phyloP scores from a whole-genome alignment of 2,113 vertebrate species.

The Cebus imitator region DNA sequence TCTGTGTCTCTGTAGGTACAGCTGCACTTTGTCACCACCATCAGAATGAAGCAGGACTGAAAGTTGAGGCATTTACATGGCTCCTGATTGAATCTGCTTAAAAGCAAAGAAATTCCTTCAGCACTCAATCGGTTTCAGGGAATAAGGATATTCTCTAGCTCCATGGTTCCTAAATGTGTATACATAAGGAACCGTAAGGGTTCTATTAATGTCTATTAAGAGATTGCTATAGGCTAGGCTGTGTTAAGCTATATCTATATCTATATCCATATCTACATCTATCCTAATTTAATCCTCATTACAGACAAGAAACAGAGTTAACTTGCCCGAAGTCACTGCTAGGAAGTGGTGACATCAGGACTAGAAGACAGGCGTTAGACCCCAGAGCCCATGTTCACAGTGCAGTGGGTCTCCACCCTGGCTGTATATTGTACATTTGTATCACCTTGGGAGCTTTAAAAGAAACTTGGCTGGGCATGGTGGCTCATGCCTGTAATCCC shows the following conservation, averaged over 20 bases:
- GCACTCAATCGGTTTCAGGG: neutral
- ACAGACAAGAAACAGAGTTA: neutral
- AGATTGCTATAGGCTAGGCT: neutral
- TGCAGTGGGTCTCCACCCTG: neutral
- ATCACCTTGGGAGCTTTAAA: neutral
- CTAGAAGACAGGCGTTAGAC: neutral
- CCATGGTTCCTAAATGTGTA: neutral
- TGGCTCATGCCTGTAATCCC: too few species aligned
- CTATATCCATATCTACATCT: neutral
- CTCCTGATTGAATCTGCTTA: neutral
- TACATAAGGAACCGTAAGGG: neutral
- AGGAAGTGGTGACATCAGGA: neutral
- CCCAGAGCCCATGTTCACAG: neutral
- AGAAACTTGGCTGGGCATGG: too few species aligned
- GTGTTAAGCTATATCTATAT: neutral
- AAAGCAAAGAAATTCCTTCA: neutral
- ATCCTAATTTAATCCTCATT: neutral
- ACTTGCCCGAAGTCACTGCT: neutral
- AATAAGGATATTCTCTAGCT: neutral
- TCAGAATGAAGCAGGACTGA: neutral
- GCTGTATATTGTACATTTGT: neutral
- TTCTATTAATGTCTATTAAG: neutral
- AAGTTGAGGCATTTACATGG: neutral
- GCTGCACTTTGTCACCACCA: neutral
- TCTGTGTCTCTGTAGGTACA: neutral